A percentile compares a stretch with the other conserved stretches of the same genome.
These are phyloP conservation scores for Meandrusa payeni DNA, from an alignment of 2,888 invertebrate species.

Conservation along the genomic window DNA sequence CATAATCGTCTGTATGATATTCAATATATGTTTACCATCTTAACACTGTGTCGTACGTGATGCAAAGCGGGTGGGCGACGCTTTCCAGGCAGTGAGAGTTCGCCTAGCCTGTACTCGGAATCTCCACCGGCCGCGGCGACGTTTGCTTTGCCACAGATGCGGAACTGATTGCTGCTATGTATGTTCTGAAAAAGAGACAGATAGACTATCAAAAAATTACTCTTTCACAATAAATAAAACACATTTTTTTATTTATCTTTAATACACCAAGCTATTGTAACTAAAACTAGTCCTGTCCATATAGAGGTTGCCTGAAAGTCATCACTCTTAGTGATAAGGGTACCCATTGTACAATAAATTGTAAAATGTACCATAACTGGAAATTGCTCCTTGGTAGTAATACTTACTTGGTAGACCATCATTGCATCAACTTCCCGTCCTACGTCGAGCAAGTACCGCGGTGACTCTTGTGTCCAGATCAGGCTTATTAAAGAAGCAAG, in stretches of 20 bases:
- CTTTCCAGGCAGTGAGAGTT: constrained; percentile 85
- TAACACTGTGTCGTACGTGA: constrained; percentile 67
- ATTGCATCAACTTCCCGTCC: constrained; percentile 90
- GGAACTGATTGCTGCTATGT: constrained; percentile 78
- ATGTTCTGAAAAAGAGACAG: constrained; percentile 74
- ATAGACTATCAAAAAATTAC: too few species aligned
- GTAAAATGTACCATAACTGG: too few species aligned
- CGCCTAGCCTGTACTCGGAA: constrained; percentile 81
- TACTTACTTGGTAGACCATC: constrained; percentile 84
- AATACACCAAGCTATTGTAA: too few species aligned
- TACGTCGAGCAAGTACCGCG: constrained; percentile 85
- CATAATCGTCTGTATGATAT: too few species aligned
- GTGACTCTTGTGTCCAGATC: constrained; percentile 88
- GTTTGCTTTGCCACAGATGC: constrained; percentile 52
- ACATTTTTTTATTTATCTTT: too few species aligned
- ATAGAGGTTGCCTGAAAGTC: too few species aligned
- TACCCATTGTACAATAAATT: too few species aligned
- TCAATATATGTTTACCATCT: constrained; percentile 70
- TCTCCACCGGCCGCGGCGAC: constrained; percentile 49
- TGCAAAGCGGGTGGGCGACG: constrained; percentile 60
- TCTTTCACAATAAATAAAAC: too few species aligned
- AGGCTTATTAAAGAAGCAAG: constrained; percentile 85
- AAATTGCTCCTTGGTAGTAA: too few species aligned
- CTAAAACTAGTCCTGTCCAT: too few species aligned
- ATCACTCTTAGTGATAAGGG: too few species aligned